phyloP scores from a whole-genome alignment of 2,113 vertebrate genomes.

The Urocynchramus pylzowi region DNA sequence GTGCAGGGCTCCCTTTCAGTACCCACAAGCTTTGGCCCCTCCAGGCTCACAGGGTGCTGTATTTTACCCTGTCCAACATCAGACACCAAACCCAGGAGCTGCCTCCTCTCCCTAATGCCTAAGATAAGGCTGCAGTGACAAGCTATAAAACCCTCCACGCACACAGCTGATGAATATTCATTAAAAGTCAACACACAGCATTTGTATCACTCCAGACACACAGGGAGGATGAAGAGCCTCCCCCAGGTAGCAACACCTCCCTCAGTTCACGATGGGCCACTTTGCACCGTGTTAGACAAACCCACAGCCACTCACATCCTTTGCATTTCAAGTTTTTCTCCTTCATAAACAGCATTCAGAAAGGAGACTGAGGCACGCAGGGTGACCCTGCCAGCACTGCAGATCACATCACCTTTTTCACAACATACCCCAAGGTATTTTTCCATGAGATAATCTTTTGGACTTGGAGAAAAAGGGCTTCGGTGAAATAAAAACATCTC shows the following conservation, averaged over 20 bases:
- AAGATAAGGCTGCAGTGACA: constrained; percentile 5
- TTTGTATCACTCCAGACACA: background rate
- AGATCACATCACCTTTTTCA: background rate
- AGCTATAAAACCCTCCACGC: background rate
- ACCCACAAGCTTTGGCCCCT: background rate
- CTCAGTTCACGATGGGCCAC: background rate
- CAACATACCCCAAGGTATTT: background rate
- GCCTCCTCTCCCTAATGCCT: background rate
- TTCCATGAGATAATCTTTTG: background rate
- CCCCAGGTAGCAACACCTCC: background rate
- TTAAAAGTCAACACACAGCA: background rate
- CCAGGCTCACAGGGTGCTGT: background rate
- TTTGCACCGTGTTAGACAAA: background rate
- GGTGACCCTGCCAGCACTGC: background rate
- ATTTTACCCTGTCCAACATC: background rate
- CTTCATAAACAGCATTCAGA: background rate
- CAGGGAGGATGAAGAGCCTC: constrained; percentile 17
- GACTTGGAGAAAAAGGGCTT: background rate
- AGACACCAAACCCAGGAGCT: background rate
- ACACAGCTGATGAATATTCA: constrained; percentile 20
- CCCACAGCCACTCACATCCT: background rate
- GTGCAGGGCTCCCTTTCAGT: background rate
- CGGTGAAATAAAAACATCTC: constrained; percentile 23
- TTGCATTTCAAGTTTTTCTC: constrained; percentile 25
- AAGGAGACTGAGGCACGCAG: background rate